These are phyloP conservation scores for Neotoxoptera formosana DNA, from an alignment of 1,140 invertebrate species.

Conservation along the genomic window DNA sequence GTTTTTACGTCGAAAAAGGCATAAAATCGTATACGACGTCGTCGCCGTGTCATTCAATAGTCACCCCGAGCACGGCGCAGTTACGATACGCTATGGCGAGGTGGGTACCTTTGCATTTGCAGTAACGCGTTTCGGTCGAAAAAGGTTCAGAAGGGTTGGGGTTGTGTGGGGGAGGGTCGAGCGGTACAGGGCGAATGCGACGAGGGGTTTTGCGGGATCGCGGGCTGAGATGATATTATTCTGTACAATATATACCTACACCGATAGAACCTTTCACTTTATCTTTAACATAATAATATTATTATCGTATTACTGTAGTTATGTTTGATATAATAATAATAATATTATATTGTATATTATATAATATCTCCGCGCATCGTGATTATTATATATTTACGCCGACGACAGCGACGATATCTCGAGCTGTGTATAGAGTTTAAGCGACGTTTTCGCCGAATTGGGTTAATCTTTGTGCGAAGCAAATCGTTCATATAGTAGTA, in stretches of 20 bases:
- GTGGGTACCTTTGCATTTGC: neutral
- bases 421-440: neutral
- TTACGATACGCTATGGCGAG: neutral
- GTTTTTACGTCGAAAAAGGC: neutral
- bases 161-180: no score
- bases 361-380: neutral
- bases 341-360: neutral
- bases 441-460: neutral
- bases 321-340: no score
- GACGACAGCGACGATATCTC: neutral
- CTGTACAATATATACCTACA: neutral
- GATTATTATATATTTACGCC: neutral
- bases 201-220: no score
- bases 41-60: neutral
- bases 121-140: neutral
- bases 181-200: neutral
- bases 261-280: neutral
- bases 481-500: neutral
- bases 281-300: slow-evolving; percentile 10
- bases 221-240: neutral
- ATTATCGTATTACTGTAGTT: neutral
- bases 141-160: neutral
- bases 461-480: neutral
- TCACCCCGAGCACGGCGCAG: neutral
- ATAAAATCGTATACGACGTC: slow-evolving; percentile 24